Evolutionary conservation across 2,888 invertebrate genomes (phyloP), one percentile per base, ranked within the genome.

Genomic region (Sphecodes monilicornis): DNA sequence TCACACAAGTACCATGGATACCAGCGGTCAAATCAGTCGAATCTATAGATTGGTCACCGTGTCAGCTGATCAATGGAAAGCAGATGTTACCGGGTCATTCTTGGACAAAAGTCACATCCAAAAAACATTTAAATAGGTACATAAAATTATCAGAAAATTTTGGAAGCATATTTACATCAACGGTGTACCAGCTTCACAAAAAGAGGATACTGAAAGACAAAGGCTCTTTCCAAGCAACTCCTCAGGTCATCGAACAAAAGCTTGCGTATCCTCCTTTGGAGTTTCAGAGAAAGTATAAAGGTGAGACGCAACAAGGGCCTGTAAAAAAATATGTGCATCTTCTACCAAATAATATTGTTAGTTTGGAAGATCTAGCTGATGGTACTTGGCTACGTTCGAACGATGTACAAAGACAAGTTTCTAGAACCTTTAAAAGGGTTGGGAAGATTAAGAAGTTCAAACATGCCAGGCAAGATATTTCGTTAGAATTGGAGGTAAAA

Each of bases 81-180:
- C 97, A 97, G 0, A 97, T 97, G 8, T 95, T 97, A 83, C 96
- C 97, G 90, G 94, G 95, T 22, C 96, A 96, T 87, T 96, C 97
- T 6, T 97, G 97, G 97, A 97, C 97, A 0, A 96, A 96, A 85
- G 96, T 97, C 1, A 96, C 97, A 3, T 97, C 97, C 0, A 96
- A 96, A 91, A 96, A 97, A 80, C 96, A 96, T 91, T 95, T 95
- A 54, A 96, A 95, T 86, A 95, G 96, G 85, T 96, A 96, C 91
- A 95, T 95, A 50, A 96, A 95, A 88, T 97, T 97, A 0, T 96
- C 96, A 41, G 97, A 97, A 93, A 96, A 96, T 18, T 97, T 96
- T 75, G 97, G 97, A 95, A 96, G 95, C 91, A 95, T 95, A 88
- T 97, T 96, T 90, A 96, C 96, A 1, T 96, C 96, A 10, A 93